These are phyloP conservation scores for Gymnorhina tibicen DNA, from an alignment of 2,113 vertebrate genomes.

Conservation along the genomic window DNA sequence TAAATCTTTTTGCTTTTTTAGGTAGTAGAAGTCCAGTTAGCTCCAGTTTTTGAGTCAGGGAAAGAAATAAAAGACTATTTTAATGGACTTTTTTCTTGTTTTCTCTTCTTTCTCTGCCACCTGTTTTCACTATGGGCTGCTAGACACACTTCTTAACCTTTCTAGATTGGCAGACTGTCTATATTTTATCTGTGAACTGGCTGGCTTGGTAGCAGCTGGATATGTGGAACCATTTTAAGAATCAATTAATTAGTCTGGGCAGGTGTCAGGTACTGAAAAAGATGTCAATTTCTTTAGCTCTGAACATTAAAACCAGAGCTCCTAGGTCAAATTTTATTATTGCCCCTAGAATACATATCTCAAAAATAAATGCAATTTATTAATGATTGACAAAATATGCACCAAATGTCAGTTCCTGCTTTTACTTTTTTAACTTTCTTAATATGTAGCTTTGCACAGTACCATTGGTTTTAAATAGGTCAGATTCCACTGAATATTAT, in stretches of 20 bases:
- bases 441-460: background rate
- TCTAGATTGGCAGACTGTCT: background rate
- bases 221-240: background rate
- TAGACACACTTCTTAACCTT: background rate
- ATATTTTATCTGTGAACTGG: background rate
- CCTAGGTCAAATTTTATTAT: background rate
- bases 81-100: background rate
- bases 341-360: background rate
- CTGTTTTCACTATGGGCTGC: background rate
- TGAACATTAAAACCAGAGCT: background rate
- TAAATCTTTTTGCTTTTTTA: background rate
- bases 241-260: background rate
- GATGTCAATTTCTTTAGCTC: background rate
- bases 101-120: background rate
- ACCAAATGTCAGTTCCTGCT: background rate
- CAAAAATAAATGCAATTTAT: background rate
- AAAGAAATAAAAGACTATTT: background rate
- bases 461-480: background rate
- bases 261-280: background rate
- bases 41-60: background rate
- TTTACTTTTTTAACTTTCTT: background rate
- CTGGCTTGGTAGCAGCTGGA: background rate
- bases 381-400: rapidly evolving
- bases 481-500: background rate
- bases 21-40: background rate